phyloP scores from a whole-genome alignment of 2,113 vertebrate genomes.

The Chunga burmeisteri region DNA sequence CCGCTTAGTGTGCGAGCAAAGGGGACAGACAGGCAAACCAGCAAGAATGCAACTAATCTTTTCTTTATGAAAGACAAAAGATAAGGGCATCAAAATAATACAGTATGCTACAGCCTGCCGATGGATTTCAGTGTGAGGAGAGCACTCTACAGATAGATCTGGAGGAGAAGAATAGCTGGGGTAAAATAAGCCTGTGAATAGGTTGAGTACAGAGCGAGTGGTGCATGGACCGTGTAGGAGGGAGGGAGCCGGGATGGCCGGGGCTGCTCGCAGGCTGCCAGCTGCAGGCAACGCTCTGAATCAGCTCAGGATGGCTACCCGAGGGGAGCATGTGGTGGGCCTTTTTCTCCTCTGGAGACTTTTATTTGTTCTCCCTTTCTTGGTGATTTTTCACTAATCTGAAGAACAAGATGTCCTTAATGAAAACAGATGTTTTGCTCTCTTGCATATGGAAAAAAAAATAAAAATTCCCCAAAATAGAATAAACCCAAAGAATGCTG shows the following conservation, averaged over 20 bases:
- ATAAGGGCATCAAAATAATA: neutral
- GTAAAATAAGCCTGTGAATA: neutral
- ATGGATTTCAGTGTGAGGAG: neutral
- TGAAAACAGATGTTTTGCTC: conserved; percentile 60
- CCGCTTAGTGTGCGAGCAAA: neutral
- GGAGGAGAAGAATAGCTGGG: neutral
- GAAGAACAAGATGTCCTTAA: conserved; percentile 60
- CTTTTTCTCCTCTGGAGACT: conserved; percentile 7
- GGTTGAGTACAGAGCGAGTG: neutral
- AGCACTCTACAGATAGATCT: neutral
- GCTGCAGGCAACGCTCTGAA: neutral
- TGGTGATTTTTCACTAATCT: conserved; percentile 56
- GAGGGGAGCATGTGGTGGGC: neutral
- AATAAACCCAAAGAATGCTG: conserved; percentile 1
- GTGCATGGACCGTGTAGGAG: fast-evolving
- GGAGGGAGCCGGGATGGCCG: fast-evolving
- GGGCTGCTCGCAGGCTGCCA: neutral
- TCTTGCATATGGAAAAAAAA: conserved; percentile 1
- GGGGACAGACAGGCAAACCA: neutral
- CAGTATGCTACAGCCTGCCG: neutral
- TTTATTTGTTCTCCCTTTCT: conserved; percentile 50
- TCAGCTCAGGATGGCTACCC: conserved; percentile 13
- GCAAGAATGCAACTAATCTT: neutral
- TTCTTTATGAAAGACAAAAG: neutral
- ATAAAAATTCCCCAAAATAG: neutral